Base-by-base conservation (phyloP, 2,113 vertebrate species). In the Rhynchomys soricoides region DNA sequence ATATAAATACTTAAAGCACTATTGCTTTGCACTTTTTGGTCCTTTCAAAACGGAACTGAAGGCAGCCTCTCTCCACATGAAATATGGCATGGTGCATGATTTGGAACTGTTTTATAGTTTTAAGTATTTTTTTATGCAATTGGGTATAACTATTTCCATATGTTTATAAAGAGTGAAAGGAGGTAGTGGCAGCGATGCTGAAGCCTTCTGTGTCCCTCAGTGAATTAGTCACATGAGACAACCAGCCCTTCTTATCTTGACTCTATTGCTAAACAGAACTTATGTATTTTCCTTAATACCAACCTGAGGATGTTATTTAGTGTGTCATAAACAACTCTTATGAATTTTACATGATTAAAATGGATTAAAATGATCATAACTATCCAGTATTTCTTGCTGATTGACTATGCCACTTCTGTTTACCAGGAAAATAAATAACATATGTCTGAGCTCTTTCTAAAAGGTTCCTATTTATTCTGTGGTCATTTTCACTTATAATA, bases 401-500 rank as follows among this genome's bases (percentile, higher is more conserved):
- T 99, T 99, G 99, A 99, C 99, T 99, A 99, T 99, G 99, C 99
- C 99, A 99, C 99, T 99, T 99, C 98, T 99, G 99, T 99, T 99
- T 99, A 99, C 99, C 98, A 97, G 98, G 98, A 99, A 99, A 99
- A 99, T 99, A 99, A 99, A 99, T 99, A 99, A 99, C 99, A 99
- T 98, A 99, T 99, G 99, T 99, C 98, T 98, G 97, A 97, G 98
- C 92, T 98, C 96, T 98, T 98, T 98, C 98, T 98, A 98, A 98
- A 98, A 99, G 98, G 97, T 98, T 98, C 97, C 98, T 98, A 98
- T 98, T 98, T 98, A 98, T 98, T 98, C 98, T 98, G 98, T 99
- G 98, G 98, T 98, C 98, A 98, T 98, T 98, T 97, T 98, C 98
- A 98, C 98, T 99, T 98, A 98, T 70, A 98, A 98, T 98, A 98